phyloP scores from a whole-genome alignment of 2,113 vertebrate species.

The Chloebia gouldiae region DNA sequence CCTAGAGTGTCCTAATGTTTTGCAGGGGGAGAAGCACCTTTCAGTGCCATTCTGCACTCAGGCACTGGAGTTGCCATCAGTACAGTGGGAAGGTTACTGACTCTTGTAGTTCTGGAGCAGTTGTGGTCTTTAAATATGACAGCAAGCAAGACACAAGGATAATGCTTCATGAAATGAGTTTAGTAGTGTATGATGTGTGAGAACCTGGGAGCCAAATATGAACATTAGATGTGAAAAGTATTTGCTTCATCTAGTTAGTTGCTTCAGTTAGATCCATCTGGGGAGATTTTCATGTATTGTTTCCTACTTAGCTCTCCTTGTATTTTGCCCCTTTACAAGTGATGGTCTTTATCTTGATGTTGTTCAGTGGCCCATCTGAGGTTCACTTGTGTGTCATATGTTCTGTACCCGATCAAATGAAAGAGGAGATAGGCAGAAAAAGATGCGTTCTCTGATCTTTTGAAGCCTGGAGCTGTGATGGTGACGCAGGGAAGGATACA shows the following conservation, averaged over 20 bases:
- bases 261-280: not conserved
- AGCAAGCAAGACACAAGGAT: not conserved
- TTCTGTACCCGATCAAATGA: not conserved
- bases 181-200: not conserved
- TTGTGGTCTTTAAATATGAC: not conserved
- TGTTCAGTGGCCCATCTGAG: not conserved
- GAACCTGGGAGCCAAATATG: not conserved
- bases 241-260: not conserved
- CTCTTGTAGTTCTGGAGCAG: not conserved
- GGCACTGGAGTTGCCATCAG: not conserved
- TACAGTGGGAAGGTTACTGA: not conserved
- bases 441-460: not conserved
- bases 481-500: not conserved
- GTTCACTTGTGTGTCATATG: not conserved
- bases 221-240: not conserved
- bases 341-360: not conserved
- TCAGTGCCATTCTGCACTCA: not conserved
- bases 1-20: not conserved
- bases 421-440: not conserved
- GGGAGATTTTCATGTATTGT: not conserved
- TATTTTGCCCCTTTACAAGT: not conserved
- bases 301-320: not conserved
- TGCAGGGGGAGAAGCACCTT: not conserved
- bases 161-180: not conserved
- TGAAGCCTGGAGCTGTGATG: not conserved